Percentiles rank a stretch among this genome's conserved stretches.
These are phyloP conservation scores for Syngnathus scovelli DNA, from an alignment of 2,113 vertebrate species.

Conservation along the genomic window DNA sequence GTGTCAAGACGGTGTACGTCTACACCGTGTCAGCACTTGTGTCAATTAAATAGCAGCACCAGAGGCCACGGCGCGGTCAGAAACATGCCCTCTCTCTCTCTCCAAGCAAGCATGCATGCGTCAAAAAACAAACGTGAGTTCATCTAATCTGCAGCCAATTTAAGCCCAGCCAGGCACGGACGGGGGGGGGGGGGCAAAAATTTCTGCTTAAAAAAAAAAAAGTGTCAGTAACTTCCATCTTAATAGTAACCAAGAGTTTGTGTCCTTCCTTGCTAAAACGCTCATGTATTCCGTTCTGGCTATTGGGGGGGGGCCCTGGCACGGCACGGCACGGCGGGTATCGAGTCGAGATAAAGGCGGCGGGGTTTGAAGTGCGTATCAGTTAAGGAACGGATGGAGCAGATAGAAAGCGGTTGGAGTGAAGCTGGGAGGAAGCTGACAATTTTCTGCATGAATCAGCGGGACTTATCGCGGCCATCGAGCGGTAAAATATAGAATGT, in stretches of 20 bases:
- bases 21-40: not conserved
- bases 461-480: not conserved
- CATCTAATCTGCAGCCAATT: conserved; percentile 43
- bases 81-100: conserved; percentile 11
- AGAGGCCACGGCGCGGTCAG: conserved; percentile 29
- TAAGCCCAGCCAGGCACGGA: conserved; percentile 2
- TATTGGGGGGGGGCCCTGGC: not conserved
- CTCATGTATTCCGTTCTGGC: not conserved
- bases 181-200: not conserved
- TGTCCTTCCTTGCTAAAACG: not conserved
- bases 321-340: not conserved
- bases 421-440: not conserved
- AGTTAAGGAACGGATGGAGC: not conserved
- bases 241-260: not conserved
- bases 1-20: conserved; percentile 29
- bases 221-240: too few species aligned
- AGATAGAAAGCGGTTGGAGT: conserved; percentile 3
- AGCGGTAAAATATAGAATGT: not conserved
- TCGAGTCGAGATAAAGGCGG: not conserved
- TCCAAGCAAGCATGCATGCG: conserved; percentile 16
- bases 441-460: conserved; percentile 15
- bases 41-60: conserved; percentile 24
- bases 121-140: conserved; percentile 48
- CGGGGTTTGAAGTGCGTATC: not conserved
- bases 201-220: not conserved